Evolutionary conservation across 2,113 vertebrate species (phyloP).

Genomic region (Sinocyclocheilus anophthalmus): DNA sequence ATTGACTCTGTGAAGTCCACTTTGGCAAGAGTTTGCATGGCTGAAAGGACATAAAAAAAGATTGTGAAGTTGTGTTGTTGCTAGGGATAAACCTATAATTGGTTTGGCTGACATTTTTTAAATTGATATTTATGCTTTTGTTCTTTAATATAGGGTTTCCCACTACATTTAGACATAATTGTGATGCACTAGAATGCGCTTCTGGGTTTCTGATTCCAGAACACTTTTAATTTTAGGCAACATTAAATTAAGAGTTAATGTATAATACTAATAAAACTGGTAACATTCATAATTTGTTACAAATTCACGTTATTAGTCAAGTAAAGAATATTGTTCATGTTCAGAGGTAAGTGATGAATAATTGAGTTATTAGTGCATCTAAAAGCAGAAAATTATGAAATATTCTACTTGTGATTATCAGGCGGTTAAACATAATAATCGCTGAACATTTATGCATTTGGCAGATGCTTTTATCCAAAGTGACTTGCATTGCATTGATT

Average conservation of each 20-base stretch:
- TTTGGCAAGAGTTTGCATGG: constrained; percentile 27
- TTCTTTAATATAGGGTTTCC: not conserved
- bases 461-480: not conserved
- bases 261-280: not conserved
- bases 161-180: not conserved
- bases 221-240: not conserved
- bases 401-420: not conserved
- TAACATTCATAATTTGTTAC: not conserved
- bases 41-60: constrained; percentile 43
- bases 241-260: not conserved
- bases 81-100: not conserved
- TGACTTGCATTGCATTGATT: not conserved
- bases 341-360: not conserved
- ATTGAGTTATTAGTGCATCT: not conserved
- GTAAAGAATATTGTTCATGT: not conserved
- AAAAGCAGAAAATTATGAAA: not conserved
- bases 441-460: not conserved
- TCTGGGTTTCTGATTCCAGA: not conserved
- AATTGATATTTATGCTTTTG: not conserved
- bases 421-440: not conserved
- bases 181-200: not conserved
- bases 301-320: not conserved
- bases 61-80: not conserved
- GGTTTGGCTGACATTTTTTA: not conserved
- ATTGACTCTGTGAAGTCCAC: constrained; percentile 15